A percentile compares a stretch with the other conserved stretches of the same genome.
Evolutionary conservation across 2,113 vertebrate genomes (phyloP).

Genomic region (Solenodon paradoxus): DNA sequence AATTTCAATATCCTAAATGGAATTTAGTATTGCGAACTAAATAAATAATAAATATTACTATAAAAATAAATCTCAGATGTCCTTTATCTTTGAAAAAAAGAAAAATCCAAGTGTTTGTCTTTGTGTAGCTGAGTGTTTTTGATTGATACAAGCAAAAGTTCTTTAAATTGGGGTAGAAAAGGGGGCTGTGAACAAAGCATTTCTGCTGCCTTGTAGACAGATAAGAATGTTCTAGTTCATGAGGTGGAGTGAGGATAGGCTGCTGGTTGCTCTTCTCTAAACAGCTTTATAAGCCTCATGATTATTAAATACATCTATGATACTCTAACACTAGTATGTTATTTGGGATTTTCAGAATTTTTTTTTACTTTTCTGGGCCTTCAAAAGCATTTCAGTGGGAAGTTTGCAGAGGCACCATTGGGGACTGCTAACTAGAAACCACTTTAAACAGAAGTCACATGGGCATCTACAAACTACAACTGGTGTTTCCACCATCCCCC

Average conservation of each 20-base stretch:
- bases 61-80: too few species aligned
- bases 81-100: too few species aligned
- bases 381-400: not conserved
- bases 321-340: not conserved
- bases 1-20: too few species aligned
- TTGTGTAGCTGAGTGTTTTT: not conserved
- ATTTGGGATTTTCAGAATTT: not conserved
- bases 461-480: not conserved
- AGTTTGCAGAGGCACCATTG: not conserved
- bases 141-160: not conserved
- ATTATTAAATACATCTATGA: not conserved
- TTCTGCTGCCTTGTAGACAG: not conserved
- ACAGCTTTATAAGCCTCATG: not conserved
- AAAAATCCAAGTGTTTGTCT: not conserved
- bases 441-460: not conserved
- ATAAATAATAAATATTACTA: too few species aligned
- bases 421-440: not conserved
- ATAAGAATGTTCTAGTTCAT: not conserved
- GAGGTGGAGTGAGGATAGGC: not conserved
- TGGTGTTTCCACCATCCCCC: too few species aligned
- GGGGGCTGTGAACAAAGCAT: not conserved
- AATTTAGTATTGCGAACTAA: too few species aligned
- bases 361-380: not conserved
- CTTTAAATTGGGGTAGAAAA: not conserved
- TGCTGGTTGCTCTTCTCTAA: not conserved